A percentile compares a stretch with the other conserved stretches of the same genome.
Evolutionary conservation across 2,888 invertebrate genomes (phyloP).

Genomic region (Choreutis nemorana): DNA sequence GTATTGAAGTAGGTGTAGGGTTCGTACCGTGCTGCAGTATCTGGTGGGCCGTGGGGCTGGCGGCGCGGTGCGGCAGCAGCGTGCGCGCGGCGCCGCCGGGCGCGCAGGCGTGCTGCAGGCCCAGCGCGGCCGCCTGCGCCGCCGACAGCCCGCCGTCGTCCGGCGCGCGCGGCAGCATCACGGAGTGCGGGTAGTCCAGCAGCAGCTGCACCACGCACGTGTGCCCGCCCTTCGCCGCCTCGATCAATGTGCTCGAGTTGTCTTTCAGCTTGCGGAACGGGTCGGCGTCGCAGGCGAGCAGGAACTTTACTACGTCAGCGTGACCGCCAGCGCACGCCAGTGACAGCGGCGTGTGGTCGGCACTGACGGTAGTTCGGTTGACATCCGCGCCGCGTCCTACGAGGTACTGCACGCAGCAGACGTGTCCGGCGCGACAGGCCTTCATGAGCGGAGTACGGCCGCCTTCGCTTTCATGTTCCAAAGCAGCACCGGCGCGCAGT

Average conservation of each 20-base stretch:
- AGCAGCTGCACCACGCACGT: slow-evolving; percentile 94
- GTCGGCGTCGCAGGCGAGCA: slow-evolving; percentile 92
- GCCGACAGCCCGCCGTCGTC: slow-evolving; percentile 34
- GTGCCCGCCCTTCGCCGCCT: slow-evolving; percentile 98
- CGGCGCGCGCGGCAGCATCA: slow-evolving; percentile 68
- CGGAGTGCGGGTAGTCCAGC: slow-evolving; percentile 91
- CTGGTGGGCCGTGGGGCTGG: slow-evolving; percentile 19
- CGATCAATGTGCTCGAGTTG: slow-evolving; percentile 98
- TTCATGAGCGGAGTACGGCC: slow-evolving; percentile 99
- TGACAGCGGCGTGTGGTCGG: slow-evolving; percentile 97
- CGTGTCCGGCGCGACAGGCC: slow-evolving; percentile 95
- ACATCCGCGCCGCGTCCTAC: slow-evolving; percentile 70
- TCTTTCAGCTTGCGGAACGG: slow-evolving; percentile 97
- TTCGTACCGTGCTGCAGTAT: slow-evolving; percentile 12
- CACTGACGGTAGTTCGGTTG: slow-evolving; percentile 82
- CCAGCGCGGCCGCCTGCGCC: slow-evolving; percentile 53
- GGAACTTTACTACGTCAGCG: slow-evolving; percentile 89
- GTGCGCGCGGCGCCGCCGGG: slow-evolving; percentile 33
- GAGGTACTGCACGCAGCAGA: slow-evolving; percentile 95
- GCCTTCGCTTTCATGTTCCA: slow-evolving; percentile 97
- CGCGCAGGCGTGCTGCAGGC: slow-evolving; percentile 42
- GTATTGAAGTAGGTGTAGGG: slow-evolving; percentile 3
- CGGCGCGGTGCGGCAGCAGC: slow-evolving; percentile 20
- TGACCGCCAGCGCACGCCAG: slow-evolving; percentile 97
- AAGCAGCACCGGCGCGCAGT: slow-evolving; percentile 87